A percentile compares a stretch with the other conserved stretches of the same genome.
Evolutionary conservation across 1,140 invertebrate species (phyloP).

Genomic region (Chrysomallon squamiferum): DNA sequence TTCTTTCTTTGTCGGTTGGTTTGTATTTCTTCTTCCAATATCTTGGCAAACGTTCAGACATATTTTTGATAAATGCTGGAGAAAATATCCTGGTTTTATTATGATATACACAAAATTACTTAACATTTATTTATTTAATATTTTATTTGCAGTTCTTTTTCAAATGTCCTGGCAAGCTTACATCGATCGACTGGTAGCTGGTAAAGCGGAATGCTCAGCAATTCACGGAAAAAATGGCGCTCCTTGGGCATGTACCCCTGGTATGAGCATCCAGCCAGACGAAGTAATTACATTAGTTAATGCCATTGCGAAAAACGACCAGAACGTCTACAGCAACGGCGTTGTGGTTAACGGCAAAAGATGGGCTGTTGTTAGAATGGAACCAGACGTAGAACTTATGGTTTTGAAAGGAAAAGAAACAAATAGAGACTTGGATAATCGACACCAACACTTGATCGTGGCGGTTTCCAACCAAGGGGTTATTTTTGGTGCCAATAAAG

Average conservation of each 20-base stretch:
- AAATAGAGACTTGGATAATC: conserved; percentile 4
- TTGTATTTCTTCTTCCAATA: too few relatives aligned
- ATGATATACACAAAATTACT: too few relatives aligned
- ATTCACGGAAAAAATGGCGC: conserved; percentile 20
- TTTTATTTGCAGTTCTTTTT: background rate
- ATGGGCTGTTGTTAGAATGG: conserved; percentile 21
- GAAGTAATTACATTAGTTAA: conserved; percentile 9
- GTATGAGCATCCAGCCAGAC: conserved; percentile 8
- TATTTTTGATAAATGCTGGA: too few relatives aligned
- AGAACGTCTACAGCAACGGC: conserved; percentile 13
- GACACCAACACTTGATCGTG: conserved; percentile 12
- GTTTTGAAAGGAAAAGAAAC: conserved; percentile 19
- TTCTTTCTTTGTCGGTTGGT: too few relatives aligned
- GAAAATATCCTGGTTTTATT: too few relatives aligned
- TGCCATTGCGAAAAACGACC: conserved; percentile 7
- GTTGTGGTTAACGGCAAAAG: conserved; percentile 12
- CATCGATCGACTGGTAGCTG: conserved; percentile 7
- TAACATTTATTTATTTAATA: too few relatives aligned
- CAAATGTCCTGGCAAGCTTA: conserved; percentile 20
- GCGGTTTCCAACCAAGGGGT: conserved; percentile 14
- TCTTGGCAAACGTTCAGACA: too few relatives aligned
- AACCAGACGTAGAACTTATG: conserved; percentile 3
- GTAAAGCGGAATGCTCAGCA: conserved; percentile 11
- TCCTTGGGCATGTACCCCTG: conserved; percentile 1
- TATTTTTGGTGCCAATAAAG: conserved; percentile 14